Conservation (phyloP, 2,113 vertebrate genomes). For the Gnathonemus longibarbis region DNA sequence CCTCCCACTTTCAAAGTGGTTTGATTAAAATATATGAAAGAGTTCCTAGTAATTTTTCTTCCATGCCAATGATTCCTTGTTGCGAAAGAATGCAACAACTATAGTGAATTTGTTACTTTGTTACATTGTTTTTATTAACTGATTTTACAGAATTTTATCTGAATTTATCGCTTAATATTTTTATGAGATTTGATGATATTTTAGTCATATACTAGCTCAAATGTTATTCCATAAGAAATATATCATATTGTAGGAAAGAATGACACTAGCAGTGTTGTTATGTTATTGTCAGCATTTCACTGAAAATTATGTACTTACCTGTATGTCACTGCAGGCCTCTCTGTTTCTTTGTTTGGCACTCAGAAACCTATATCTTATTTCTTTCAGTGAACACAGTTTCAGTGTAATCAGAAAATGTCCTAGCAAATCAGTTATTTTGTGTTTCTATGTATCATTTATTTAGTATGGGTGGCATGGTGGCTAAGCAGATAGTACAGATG, state of each 20-base stretch:
- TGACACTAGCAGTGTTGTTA: neutral
- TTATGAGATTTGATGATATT: neutral
- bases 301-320: neutral
- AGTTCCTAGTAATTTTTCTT: neutral
- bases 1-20: neutral
- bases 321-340: neutral
- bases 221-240: neutral
- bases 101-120: neutral
- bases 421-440: neutral
- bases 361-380: neutral
- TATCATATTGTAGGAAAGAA: neutral
- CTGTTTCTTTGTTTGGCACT: neutral
- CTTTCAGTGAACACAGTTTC: neutral
- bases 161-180: neutral
- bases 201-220: neutral
- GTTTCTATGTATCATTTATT: neutral
- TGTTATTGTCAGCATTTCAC: neutral
- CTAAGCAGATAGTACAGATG: neutral
- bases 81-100: neutral
- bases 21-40: neutral
- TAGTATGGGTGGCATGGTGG: neutral
- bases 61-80: neutral
- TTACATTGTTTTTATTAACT: neutral
- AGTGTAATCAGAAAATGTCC: neutral
- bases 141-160: neutral